Percentiles rank a stretch among this genome's conserved stretches.
phyloP scores from a whole-genome alignment of 2,113 vertebrate species.

The Psittacara wagleri region DNA sequence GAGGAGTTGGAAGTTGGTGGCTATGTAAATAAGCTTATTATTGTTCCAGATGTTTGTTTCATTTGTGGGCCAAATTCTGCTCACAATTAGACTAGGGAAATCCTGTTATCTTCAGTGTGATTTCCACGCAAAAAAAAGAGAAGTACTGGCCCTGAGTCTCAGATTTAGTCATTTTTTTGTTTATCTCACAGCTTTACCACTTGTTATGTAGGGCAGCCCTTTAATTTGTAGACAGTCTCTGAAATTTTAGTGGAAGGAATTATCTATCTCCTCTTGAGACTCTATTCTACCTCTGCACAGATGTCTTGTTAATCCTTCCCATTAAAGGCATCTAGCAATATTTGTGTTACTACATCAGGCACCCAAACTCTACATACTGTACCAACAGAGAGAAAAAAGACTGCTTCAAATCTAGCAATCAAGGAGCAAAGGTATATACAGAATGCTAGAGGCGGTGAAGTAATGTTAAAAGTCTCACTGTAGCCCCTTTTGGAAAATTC shows the following conservation, averaged over 20 bases:
- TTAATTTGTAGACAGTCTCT: background rate
- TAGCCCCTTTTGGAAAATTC: background rate
- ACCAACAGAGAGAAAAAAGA: background rate
- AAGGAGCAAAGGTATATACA: background rate
- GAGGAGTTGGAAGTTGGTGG: constrained; percentile 18
- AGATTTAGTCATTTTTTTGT: background rate
- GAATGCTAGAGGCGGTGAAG: background rate
- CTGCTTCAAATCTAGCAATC: background rate
- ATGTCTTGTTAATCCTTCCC: background rate
- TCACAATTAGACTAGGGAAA: constrained; percentile 37
- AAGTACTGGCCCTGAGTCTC: background rate
- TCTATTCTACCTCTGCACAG: background rate
- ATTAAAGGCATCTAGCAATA: background rate
- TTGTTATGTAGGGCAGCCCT: background rate
- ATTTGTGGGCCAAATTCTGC: constrained; percentile 41
- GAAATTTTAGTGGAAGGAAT: background rate
- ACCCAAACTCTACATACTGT: background rate
- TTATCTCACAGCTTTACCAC: background rate
- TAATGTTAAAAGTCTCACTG: background rate
- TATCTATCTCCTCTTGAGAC: background rate
- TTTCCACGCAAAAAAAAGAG: background rate
- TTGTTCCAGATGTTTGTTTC: constrained; percentile 60
- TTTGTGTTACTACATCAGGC: background rate
- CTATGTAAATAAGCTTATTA: constrained; percentile 54
- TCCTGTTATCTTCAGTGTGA: background rate